Base-by-base conservation (phyloP, 2,888 invertebrate genomes). In the Hartigia nigra region DNA sequence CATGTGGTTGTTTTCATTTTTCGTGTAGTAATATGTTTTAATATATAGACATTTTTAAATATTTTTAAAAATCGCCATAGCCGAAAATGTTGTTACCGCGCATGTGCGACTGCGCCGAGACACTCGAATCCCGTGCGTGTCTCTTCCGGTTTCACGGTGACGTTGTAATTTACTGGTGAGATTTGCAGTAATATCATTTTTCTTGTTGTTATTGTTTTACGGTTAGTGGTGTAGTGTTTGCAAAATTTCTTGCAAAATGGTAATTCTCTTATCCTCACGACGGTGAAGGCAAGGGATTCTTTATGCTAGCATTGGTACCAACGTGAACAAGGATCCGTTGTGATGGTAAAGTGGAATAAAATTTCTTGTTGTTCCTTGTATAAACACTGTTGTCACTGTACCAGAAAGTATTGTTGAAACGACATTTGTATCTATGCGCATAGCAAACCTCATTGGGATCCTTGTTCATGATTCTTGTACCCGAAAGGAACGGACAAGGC, bases 71-170 rank as follows among this genome's bases (percentile, higher is more conserved):
- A 84, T 87, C 85, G 87, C 84, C 85, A 85, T 86, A 83, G 84
- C 87, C 87, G 86, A 88, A 87, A 88, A 83, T 84, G 79, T 84
- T 82, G 78, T 82, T 55, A 83, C 83, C 87, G 84, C 80, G 84
- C 82, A 82, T 78, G 80, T 34, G 72, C 31, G 72, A 76, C 77
- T 55, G 55, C 77, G 75, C 83, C 77, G 81, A 81, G 79, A 82
- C 79, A 82, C 79, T 75, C 77, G 80, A 77, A 77, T 81, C 81
- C 77, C 74, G 32, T 74, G 77, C 77, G 79, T 80, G 55, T 23
- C 55, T 55, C 23, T 23, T 55, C 14, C 55, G 23, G 72, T 12
- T 34, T 74, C 34, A 70, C 76, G 80, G 35, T 70, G 76, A 76
- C 77, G 77, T 78, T 39, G 78, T 76, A 79, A 79, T 74, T 78